Percentiles rank a stretch among this genome's conserved stretches.
These are phyloP conservation scores for Belgica antarctica DNA, from an alignment of 2,888 invertebrate genomes.

Conservation along the genomic window DNA sequence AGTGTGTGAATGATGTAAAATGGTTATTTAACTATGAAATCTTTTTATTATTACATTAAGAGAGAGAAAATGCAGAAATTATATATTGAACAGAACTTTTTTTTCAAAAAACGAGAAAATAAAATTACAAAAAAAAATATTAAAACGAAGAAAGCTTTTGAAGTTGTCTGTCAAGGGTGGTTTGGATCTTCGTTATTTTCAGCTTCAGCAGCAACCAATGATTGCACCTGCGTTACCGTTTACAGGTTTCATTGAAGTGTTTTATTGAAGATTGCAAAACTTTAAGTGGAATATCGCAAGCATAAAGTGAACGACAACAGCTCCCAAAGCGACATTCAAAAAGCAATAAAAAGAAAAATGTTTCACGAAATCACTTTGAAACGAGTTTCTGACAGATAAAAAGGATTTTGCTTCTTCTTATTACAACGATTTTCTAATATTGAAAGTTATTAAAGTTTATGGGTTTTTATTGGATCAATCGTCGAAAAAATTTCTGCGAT, in stretches of 20 bases:
- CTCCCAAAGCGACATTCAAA: slow-evolving; percentile 25
- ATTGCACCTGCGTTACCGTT: no score
- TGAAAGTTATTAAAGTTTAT: slow-evolving; percentile 14
- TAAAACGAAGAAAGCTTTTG: not conserved
- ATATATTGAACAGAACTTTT: slow-evolving; percentile 10
- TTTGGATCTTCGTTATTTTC: no score
- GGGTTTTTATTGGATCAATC: not conserved
- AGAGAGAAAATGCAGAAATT: not conserved
- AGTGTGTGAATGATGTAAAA: slow-evolving; percentile 2
- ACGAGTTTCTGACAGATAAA: not conserved
- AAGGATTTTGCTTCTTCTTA: slow-evolving; percentile 1
- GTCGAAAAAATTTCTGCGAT: not conserved
- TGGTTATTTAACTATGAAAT: slow-evolving; percentile 1
- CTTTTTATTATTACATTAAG: not conserved
- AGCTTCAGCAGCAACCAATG: no score
- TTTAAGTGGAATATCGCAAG: slow-evolving; percentile 11
- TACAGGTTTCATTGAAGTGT: no score
- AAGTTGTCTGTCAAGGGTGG: no score
- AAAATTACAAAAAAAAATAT: not conserved
- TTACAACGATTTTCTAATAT: no score
- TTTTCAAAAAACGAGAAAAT: not conserved
- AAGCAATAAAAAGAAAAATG: slow-evolving; percentile 9
- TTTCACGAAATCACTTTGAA: slow-evolving; percentile 13
- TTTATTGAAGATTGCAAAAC: not conserved
- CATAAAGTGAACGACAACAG: slow-evolving; percentile 17